phyloP scores from a whole-genome alignment of 2,113 vertebrate genomes.

The Dipodomys merriami region DNA sequence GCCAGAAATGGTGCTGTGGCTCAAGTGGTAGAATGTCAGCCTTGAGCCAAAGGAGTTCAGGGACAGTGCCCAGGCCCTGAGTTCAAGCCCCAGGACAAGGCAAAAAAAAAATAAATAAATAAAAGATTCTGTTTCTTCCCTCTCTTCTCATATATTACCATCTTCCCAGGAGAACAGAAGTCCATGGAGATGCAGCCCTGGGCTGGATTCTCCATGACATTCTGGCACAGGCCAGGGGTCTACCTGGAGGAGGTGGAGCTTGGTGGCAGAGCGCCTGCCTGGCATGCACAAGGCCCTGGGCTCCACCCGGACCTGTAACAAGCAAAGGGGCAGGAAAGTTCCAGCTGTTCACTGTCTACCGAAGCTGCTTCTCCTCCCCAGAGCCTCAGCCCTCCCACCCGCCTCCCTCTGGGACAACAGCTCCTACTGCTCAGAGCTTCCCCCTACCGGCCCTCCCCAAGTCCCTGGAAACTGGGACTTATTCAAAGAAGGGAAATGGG shows the following conservation, averaged over 20 bases:
- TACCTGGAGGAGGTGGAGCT: no score
- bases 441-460: not conserved
- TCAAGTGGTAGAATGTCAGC: no score
- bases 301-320: not conserved
- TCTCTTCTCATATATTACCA: not conserved
- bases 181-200: not conserved
- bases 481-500: not conserved
- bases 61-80: no score
- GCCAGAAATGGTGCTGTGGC: no score
- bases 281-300: rapidly evolving
- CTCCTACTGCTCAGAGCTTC: not conserved
- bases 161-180: not conserved
- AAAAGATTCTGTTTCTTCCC: no score
- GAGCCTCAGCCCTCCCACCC: not conserved
- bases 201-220: not conserved
- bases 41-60: no score
- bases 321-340: not conserved
- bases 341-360: not conserved
- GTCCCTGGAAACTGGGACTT: not conserved
- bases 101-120: no score
- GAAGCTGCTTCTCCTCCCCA: not conserved
- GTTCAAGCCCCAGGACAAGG: no score
- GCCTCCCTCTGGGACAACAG: not conserved
- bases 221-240: not conserved
- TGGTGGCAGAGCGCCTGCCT: not conserved